Evolutionary conservation across 2,888 invertebrate species (phyloP).

Genomic region (Cryptus armator): DNA sequence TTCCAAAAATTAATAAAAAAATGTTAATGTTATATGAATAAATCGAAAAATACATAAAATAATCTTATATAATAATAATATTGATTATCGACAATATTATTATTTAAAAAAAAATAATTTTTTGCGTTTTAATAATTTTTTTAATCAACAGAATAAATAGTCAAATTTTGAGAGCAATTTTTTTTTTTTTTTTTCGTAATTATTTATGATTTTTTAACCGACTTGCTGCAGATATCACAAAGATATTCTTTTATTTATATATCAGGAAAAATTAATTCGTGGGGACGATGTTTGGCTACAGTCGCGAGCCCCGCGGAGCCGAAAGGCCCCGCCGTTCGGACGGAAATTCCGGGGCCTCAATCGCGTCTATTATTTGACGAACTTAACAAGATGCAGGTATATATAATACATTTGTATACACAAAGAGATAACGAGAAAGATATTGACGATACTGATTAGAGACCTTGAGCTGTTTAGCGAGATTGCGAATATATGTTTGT

Average conservation of each 20-base stretch:
- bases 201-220: constrained; percentile 1
- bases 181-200: neutral
- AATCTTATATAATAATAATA: too few species aligned
- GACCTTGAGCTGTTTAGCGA: constrained; percentile 1
- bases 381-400: constrained; percentile 80
- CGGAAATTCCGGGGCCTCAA: constrained; percentile 82
- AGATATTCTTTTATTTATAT: neutral
- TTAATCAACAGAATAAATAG: too few species aligned
- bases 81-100: too few species aligned
- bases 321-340: constrained; percentile 76
- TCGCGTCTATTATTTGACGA: constrained; percentile 79
- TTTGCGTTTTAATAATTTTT: too few species aligned
- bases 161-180: neutral
- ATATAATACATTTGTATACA: neutral
- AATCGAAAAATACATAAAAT: too few species aligned
- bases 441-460: neutral
- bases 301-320: constrained; percentile 78
- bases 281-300: constrained; percentile 75
- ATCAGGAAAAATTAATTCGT: constrained; percentile 67
- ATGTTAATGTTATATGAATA: too few species aligned
- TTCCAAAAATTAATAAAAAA: too few species aligned
- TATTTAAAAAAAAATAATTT: too few species aligned
- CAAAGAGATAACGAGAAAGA: constrained; percentile 23
- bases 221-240: neutral
- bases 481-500: neutral